Evolutionary conservation across 2,113 vertebrate species (phyloP).

Genomic region (Pseudorhombus dupliciocellatus): DNA sequence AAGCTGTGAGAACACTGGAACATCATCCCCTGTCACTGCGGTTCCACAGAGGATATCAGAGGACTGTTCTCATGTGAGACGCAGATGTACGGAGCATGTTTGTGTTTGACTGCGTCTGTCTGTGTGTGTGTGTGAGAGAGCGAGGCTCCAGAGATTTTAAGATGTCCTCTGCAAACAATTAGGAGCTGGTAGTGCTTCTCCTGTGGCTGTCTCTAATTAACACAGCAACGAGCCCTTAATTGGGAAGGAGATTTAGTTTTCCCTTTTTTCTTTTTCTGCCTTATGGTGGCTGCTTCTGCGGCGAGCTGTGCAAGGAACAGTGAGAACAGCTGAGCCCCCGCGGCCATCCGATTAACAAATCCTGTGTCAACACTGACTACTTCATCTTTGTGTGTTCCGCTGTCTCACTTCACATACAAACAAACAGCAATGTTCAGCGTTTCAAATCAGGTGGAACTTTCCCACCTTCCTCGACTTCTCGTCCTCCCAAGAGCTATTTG

Average conservation of each 20-base stretch:
- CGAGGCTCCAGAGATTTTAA: conserved; percentile 82
- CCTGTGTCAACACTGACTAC: not conserved
- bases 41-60: conserved; percentile 71
- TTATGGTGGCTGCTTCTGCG: conserved; percentile 43
- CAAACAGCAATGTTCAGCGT: conserved; percentile 6
- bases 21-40: conserved; percentile 74
- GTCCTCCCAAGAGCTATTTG: conserved; percentile 31
- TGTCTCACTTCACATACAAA: not conserved
- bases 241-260: conserved; percentile 55
- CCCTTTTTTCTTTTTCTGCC: conserved; percentile 21
- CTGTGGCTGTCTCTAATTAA: conserved; percentile 89
- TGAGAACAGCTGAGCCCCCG: conserved; percentile 35
- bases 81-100: conserved; percentile 62
- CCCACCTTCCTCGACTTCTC: not conserved
- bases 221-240: conserved; percentile 80
- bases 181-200: conserved; percentile 84
- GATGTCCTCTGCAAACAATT: conserved; percentile 88
- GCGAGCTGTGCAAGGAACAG: conserved; percentile 32
- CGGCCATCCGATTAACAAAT: conserved; percentile 43
- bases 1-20: conserved; percentile 71
- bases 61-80: conserved; percentile 82
- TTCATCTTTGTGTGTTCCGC: conserved; percentile 3
- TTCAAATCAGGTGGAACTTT: conserved; percentile 20
- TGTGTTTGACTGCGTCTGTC: conserved; percentile 29
- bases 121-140: conserved; percentile 21